Evolutionary conservation across 2,113 vertebrate genomes (phyloP).

Genomic region (Excalfactoria chinensis): DNA sequence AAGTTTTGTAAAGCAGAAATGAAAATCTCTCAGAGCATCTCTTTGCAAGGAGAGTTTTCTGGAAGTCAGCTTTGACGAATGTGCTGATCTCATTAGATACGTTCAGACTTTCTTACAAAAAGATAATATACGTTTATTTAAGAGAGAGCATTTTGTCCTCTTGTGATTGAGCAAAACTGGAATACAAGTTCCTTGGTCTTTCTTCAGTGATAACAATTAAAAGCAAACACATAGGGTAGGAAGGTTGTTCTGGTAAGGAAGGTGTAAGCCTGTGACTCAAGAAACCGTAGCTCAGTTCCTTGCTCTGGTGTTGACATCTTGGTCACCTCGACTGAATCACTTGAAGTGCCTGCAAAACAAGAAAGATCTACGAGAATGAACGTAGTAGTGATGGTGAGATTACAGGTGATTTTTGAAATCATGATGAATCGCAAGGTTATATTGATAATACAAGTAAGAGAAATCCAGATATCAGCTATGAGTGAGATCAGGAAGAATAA

Average conservation of each 20-base stretch:
- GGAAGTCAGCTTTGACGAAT: background rate
- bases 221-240: background rate
- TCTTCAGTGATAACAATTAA: background rate
- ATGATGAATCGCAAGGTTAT: background rate
- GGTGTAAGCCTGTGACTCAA: constrained; percentile 6
- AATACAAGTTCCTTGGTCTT: background rate
- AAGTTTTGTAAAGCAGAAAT: constrained; percentile 12
- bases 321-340: background rate
- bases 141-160: background rate
- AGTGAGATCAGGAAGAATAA: background rate
- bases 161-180: background rate
- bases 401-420: background rate
- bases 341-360: constrained; percentile 8
- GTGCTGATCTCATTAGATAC: background rate
- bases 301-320: background rate
- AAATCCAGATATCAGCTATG: background rate
- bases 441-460: background rate
- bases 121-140: background rate
- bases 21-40: background rate
- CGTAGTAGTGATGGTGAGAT: background rate
- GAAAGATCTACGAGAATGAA: background rate
- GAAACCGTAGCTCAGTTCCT: background rate
- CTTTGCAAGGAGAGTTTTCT: background rate
- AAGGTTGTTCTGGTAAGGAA: background rate
- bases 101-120: background rate